Base-by-base conservation (phyloP, 2,888 invertebrate genomes). In the Druceiella hillmani region DNA sequence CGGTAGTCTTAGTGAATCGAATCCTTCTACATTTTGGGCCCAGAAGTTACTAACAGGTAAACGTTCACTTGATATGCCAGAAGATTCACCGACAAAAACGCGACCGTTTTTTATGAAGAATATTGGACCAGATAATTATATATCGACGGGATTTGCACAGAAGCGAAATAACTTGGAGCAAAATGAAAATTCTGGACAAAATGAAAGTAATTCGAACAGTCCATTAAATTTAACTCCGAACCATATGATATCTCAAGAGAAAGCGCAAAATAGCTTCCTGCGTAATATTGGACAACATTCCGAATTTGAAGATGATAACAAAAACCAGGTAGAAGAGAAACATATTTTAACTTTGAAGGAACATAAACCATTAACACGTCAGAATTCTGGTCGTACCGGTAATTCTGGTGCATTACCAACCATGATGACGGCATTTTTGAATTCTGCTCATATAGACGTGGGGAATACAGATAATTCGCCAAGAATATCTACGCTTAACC, bases 121-220 rank as follows among this genome's bases (percentile, higher is more conserved):
- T 56, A 82, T 83, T 50, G 83, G 81, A 29, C 78, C 80, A 33
- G 83, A 83, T 61, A 83, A 82, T 61, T 83, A 83, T 56, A 81
- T 83, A 34, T 81, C 80, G 43, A 82, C 83, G 29, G 75, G 76
- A 30, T 69, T 71, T 63, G 66, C 74, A 50, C 61, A 79, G 62
- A 56, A 63, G 51, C 65, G 66, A 36, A 67, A 64, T 46, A 54
- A 56, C 12, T 53, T 52, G 44, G 54, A 57, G 12, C 53, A 59
- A 25, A 51, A 42, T 34, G 62, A 64, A 36, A 52, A 51, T 4
- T 3, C 11, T 6, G 54, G 57, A 12, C 53, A 59, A 25, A 51
- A 42, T 34, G 62, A 64, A 36, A 52, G 51, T 4, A 3, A 4
- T 6, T 26, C 24, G 7, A 41, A 38, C 20, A 67, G 67, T 41